phyloP scores from a whole-genome alignment of 1,140 invertebrate species.

The Orussus abietinus region DNA sequence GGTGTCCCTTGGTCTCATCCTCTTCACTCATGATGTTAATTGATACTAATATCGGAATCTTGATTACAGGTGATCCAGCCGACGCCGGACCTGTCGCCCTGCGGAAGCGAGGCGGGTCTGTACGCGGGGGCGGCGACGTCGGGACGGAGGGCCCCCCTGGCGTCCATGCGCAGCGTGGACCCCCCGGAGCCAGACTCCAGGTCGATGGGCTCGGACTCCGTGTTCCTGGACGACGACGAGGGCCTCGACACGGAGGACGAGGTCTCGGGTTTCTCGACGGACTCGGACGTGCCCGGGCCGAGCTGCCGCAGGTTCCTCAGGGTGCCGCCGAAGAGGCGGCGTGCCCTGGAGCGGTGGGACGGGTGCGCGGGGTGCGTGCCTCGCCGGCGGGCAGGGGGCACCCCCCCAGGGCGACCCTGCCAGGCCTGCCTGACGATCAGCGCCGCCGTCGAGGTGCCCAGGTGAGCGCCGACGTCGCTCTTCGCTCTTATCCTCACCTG shows the following conservation, averaged over 20 bases:
- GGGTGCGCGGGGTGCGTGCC: constrained; percentile 45
- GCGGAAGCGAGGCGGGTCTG: constrained; percentile 64
- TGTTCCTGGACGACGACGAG: constrained; percentile 55
- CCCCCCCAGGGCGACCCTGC: constrained; percentile 21
- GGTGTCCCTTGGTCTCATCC: too few relatives aligned
- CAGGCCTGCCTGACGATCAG: constrained; percentile 47
- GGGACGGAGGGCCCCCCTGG: constrained; percentile 61
- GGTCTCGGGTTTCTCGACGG: constrained; percentile 74
- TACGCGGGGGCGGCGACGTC: constrained; percentile 37
- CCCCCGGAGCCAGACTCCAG: constrained; percentile 61
- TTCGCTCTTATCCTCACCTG: too few relatives aligned
- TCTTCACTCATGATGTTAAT: too few relatives aligned
- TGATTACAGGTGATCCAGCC: constrained; percentile 64
- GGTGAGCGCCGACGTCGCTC: constrained; percentile 27
- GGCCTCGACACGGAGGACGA: constrained; percentile 69
- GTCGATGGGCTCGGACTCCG: constrained; percentile 69
- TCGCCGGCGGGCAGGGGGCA: constrained; percentile 38
- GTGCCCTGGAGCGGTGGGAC: constrained; percentile 44
- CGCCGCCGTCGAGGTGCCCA: constrained; percentile 46
- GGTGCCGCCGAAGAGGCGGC: constrained; percentile 43
- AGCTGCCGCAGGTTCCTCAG: constrained; percentile 41
- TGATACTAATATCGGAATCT: too few relatives aligned
- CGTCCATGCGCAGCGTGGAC: constrained; percentile 73
- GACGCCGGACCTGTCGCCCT: constrained; percentile 76
- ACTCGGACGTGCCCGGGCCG: constrained; percentile 60